Evolutionary conservation across 2,888 invertebrate species (phyloP), one percentile per base, ranked within the genome.

Genomic region (Lumbricus terrestris): DNA sequence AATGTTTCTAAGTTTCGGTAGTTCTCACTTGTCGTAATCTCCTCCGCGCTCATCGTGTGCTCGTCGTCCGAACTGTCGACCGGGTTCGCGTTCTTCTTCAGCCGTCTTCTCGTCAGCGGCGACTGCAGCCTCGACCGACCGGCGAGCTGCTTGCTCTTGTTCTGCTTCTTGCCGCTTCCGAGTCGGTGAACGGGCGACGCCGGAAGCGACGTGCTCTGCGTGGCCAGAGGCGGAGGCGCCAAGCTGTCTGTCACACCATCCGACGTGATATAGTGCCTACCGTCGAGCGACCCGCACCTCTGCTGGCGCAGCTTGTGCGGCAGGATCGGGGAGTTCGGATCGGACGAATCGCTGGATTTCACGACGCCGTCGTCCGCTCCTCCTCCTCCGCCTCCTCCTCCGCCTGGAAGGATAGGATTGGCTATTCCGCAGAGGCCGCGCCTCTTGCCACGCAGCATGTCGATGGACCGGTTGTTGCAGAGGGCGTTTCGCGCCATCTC

Each of bases 1-100:
- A 94, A 94, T 11, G 94, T 93, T 92, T 94, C 94, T 89, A 94
- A 92, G 91, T 94, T 94, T 91, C 93, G 93, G 92, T 93, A 94
- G 90, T 93, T 93, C 83, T 93, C 93, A 33, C 93, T 91, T 47
- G 93, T 93, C 20, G 89, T 91, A 85, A 91, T 88, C 18, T 91
- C 89, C 34, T 89, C 90, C 0, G 82, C 89, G 33, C 91, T 91
- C 47, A 90, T 83, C 37, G 90, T 35, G 34, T 92, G 90, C 47
- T 93, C 93, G 54, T 94, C 94, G 83, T 93, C 93, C 29, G 93
- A 93, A 89, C 92, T 93, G 88, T 94, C 94, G 33, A 91, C 90
- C 18, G 90, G 42, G 38, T 47, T 91, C 37, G 88, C 90, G 29
- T 89, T 88, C 40, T 54, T 91, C 37, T 91, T 90, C 40, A 88